These are phyloP conservation scores for Perccottus glenii DNA, from an alignment of 2,113 vertebrate genomes.

Conservation along the genomic window DNA sequence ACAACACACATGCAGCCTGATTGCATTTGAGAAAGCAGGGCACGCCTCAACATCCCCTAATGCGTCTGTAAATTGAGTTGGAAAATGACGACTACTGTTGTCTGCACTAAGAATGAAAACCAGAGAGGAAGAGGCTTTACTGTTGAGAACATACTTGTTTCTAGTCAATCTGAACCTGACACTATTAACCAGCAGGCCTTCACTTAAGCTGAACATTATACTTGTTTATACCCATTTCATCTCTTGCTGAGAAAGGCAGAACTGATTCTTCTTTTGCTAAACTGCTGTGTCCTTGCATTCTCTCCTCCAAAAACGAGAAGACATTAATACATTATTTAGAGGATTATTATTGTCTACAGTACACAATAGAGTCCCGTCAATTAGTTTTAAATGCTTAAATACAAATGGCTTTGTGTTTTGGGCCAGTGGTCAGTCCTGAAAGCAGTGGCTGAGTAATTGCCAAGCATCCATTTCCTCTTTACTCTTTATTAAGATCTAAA, in stretches of 20 bases:
- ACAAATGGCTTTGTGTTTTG: conserved; percentile 44
- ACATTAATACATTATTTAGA: conserved; percentile 12
- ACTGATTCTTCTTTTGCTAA: not conserved
- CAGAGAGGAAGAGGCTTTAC: conserved; percentile 56
- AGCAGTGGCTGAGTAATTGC: conserved; percentile 53
- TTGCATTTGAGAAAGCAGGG: conserved; percentile 72
- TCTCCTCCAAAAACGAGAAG: conserved; percentile 12
- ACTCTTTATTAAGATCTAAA: conserved; percentile 49
- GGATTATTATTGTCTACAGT: conserved; percentile 33
- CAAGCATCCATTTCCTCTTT: conserved; percentile 65
- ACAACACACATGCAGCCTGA: conserved; percentile 70
- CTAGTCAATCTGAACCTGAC: conserved; percentile 29
- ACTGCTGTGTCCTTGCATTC: not conserved
- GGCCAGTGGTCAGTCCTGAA: conserved; percentile 55
- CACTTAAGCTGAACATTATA: conserved; percentile 40
- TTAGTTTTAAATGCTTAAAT: conserved; percentile 45
- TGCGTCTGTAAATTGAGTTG: conserved; percentile 77
- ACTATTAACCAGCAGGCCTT: conserved; percentile 50
- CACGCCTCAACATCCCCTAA: conserved; percentile 72
- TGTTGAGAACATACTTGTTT: too few relatives aligned
- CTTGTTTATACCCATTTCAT: conserved; percentile 2
- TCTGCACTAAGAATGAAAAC: conserved; percentile 63
- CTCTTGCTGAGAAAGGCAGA: conserved; percentile 15
- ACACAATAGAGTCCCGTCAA: conserved; percentile 24
- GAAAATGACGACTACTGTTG: conserved; percentile 74